Percentiles rank a stretch among this genome's conserved stretches.
Evolutionary conservation across 2,113 vertebrate species (phyloP).

Genomic region (Calidris pygmaea): DNA sequence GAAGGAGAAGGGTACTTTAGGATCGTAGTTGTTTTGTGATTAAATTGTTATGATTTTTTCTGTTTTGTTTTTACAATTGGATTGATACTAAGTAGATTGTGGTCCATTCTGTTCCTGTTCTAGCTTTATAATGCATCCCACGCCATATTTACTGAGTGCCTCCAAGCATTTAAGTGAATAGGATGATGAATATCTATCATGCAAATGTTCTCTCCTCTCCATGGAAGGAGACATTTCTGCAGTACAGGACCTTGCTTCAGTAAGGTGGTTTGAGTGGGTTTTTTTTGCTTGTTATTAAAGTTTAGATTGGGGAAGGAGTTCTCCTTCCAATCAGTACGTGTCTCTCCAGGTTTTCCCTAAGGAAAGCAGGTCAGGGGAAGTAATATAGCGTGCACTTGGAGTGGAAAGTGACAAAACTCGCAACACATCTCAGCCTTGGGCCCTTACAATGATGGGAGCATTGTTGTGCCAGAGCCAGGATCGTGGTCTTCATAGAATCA

Average conservation of each 20-base stretch:
- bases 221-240: not conserved
- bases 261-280: not conserved
- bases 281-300: not conserved
- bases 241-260: not conserved
- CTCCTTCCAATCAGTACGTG: not conserved
- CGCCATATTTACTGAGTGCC: not conserved
- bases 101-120: not conserved
- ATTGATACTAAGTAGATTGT: not conserved
- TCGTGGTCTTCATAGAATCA: not conserved
- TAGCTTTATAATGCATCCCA: not conserved
- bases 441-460: not conserved
- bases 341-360: not conserved
- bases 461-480: not conserved
- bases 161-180: not conserved
- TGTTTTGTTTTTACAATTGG: not conserved
- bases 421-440: not conserved
- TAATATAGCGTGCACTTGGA: not conserved
- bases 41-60: not conserved
- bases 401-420: not conserved
- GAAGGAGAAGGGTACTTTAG: not conserved
- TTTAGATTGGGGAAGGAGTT: not conserved
- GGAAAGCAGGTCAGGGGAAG: not conserved
- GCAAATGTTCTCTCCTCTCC: not conserved
- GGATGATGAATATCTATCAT: not conserved
- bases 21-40: not conserved